Conservation (phyloP, 2,797 vertebrate species). For the Echiichthys vipera region DNA sequence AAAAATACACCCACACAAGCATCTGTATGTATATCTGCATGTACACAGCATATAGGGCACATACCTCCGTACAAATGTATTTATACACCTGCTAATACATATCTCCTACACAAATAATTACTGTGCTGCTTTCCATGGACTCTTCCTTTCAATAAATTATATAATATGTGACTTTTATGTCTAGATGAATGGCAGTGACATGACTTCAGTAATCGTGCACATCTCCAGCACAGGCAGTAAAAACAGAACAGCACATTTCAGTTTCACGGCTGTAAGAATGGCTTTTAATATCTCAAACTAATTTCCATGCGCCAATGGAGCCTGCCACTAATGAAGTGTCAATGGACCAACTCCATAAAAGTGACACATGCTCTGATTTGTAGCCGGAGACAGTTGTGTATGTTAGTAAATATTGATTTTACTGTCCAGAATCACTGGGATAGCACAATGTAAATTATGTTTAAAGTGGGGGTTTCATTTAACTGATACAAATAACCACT, state of each 20-base stretch:
- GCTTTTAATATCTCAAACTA: neutral
- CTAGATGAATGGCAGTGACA: neutral
- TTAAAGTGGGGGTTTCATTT: neutral
- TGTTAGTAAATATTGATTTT: constrained; percentile 21
- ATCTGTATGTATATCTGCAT: neutral
- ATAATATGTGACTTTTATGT: neutral
- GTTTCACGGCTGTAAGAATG: neutral
- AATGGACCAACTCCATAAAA: constrained; percentile 12
- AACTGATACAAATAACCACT: constrained; percentile 3
- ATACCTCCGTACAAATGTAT: neutral
- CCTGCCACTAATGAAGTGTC: constrained; percentile 5
- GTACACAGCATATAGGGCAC: neutral
- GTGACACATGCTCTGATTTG: constrained; percentile 7
- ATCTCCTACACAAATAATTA: neutral
- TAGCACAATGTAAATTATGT: neutral
- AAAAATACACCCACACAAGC: neutral
- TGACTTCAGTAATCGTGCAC: neutral
- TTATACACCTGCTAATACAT: neutral
- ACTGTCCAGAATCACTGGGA: neutral
- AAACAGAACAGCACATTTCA: neutral
- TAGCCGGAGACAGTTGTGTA: neutral
- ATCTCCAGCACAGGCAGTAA: neutral
- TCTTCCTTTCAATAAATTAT: neutral
- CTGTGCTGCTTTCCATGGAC: neutral
- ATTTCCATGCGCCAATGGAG: neutral